Evolutionary conservation across 2,888 invertebrate species (phyloP).

Genomic region (Anthophora plumipes): DNA sequence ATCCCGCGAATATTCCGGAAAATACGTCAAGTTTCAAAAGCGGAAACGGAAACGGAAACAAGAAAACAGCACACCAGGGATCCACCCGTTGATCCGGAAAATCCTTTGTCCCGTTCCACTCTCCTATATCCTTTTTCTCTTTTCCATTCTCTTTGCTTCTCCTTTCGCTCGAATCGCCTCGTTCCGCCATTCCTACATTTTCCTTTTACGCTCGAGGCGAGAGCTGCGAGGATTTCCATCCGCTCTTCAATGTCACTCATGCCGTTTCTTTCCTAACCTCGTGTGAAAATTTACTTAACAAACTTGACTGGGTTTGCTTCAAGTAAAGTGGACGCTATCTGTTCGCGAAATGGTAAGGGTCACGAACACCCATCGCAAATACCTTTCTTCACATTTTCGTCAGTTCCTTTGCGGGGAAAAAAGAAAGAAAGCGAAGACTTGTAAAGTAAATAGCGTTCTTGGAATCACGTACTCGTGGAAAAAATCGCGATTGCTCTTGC

Average conservation of each 20-base stretch:
- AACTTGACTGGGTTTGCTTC: not conserved
- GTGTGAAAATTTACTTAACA: constrained; percentile 10
- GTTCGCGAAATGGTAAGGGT: no score
- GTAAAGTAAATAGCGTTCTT: no score
- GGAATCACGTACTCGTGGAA: not conserved
- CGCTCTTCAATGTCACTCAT: not conserved
- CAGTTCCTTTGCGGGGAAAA: not conserved
- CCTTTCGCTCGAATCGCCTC: constrained; percentile 8
- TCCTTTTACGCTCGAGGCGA: not conserved
- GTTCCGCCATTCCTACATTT: not conserved
- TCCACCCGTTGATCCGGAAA: constrained; percentile 39
- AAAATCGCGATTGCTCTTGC: not conserved
- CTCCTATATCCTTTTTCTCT: not conserved
- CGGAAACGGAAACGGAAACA: constrained; percentile 40
- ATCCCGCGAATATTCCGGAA: constrained; percentile 12
- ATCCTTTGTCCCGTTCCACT: constrained; percentile 46
- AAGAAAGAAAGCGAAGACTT: no score
- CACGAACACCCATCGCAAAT: no score
- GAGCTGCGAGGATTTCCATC: constrained; percentile 10
- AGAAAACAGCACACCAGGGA: constrained; percentile 47
- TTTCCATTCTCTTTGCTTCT: no score
- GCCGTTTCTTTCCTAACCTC: not conserved
- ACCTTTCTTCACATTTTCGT: no score
- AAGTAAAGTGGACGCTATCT: no score
- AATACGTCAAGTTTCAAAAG: constrained; percentile 26